phyloP scores from a whole-genome alignment of 2,888 invertebrate species.

The Hybos culiciformis region DNA sequence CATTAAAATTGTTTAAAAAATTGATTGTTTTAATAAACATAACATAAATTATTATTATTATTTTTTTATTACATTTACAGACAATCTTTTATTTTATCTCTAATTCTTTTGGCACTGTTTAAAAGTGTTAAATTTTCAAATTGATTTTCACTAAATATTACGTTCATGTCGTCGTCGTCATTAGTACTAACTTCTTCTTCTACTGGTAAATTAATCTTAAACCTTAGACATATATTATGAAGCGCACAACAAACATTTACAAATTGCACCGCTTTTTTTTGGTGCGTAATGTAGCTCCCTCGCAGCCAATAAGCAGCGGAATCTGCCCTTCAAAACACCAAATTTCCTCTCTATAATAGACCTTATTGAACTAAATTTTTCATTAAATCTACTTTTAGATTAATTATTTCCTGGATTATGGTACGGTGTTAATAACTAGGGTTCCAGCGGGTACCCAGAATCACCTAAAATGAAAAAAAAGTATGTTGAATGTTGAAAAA shows the following conservation, averaged over 20 bases:
- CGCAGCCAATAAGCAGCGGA: slow-evolving; percentile 6
- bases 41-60: no score
- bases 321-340: slow-evolving; percentile 7
- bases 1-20: no score
- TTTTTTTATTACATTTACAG: no score
- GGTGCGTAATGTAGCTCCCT: slow-evolving; percentile 9
- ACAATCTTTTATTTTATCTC: no score
- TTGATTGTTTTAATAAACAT: no score
- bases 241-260: slow-evolving; percentile 8
- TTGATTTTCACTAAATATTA: no score
- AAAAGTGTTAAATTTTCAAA: no score
- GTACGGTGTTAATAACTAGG: slow-evolving; percentile 9
- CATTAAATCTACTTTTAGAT: slow-evolving; percentile 6
- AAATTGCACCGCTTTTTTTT: slow-evolving; percentile 6
- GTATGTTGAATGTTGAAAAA: background rate
- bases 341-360: slow-evolving; percentile 7
- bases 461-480: slow-evolving; percentile 8
- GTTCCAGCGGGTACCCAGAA: slow-evolving; percentile 10
- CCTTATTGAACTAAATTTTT: slow-evolving; percentile 3
- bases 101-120: no score
- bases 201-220: no score
- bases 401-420: background rate
- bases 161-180: no score
- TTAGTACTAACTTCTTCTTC: no score
- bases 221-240: slow-evolving; percentile 8